Conservation (phyloP, 2,888 invertebrate species). For the Hemithea aestivaria region DNA sequence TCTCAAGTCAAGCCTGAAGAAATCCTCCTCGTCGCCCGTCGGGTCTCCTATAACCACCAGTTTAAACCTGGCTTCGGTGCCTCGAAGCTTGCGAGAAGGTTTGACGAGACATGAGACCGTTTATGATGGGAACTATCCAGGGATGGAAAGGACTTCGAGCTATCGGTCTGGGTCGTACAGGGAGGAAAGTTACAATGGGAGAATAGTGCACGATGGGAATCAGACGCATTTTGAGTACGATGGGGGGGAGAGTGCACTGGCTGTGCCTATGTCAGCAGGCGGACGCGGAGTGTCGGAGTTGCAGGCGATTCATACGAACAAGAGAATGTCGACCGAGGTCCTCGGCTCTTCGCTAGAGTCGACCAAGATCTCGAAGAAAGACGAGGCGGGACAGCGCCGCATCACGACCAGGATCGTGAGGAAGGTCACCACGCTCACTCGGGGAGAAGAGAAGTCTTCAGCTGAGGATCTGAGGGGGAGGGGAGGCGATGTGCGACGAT, state of each 20-base stretch:
- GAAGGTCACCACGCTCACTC: constrained; percentile 92
- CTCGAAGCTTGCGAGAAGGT: constrained; percentile 74
- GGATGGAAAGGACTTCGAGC: constrained; percentile 64
- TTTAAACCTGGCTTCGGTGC: constrained; percentile 77
- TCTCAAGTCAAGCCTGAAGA: constrained; percentile 74
- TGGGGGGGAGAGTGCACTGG: constrained; percentile 63
- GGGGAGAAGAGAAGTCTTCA: constrained; percentile 89
- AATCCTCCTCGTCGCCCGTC: constrained; percentile 65
- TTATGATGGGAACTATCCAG: constrained; percentile 70
- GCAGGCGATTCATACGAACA: constrained; percentile 89
- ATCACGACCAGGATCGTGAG: constrained; percentile 92
- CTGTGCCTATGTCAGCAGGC: constrained; percentile 65
- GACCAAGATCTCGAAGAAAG: constrained; percentile 88
- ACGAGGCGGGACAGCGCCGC: constrained; percentile 87
- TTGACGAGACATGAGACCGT: constrained; percentile 73
- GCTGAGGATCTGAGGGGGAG: constrained; percentile 83
- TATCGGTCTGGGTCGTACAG: constrained; percentile 64
- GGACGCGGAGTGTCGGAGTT: constrained; percentile 76
- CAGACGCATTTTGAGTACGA: constrained; percentile 76
- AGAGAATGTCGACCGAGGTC: constrained; percentile 90
- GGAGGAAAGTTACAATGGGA: constrained; percentile 67
- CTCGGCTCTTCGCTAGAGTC: constrained; percentile 91
- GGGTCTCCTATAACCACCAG: constrained; percentile 83
- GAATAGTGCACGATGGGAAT: constrained; percentile 69
- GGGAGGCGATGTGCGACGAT: constrained; percentile 78